These are phyloP conservation scores for Neosalanx taihuensis DNA, from an alignment of 2,797 vertebrate genomes.

Conservation along the genomic window DNA sequence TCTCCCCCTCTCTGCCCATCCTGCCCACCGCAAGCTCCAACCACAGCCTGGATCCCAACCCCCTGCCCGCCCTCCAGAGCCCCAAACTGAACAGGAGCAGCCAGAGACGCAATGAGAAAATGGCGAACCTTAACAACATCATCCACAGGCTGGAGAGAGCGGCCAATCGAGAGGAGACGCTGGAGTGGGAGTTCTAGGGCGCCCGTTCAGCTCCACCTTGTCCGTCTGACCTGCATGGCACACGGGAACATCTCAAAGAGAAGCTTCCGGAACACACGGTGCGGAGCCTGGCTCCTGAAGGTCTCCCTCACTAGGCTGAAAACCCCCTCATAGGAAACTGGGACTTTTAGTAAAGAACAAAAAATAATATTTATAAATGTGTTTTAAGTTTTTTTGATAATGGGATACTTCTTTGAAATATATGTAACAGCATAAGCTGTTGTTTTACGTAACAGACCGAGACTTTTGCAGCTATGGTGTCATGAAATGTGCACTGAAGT, in stretches of 20 bases:
- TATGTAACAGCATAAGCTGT: slow-evolving; percentile 92
- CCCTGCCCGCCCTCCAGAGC: slow-evolving; percentile 66
- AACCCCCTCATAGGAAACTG: slow-evolving; percentile 38
- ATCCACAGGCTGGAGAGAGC: slow-evolving; percentile 96
- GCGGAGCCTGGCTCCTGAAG: slow-evolving; percentile 52
- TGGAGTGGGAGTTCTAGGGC: slow-evolving; percentile 95
- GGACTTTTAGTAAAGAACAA: slow-evolving; percentile 76
- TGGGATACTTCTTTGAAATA: slow-evolving; percentile 94
- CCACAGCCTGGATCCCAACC: slow-evolving; percentile 73
- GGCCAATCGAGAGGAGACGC: slow-evolving; percentile 91
- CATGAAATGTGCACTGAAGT: slow-evolving; percentile 93
- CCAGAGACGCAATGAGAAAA: slow-evolving; percentile 96
- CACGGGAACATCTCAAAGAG: slow-evolving; percentile 51
- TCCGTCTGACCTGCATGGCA: slow-evolving; percentile 36
- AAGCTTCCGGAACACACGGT: slow-evolving; percentile 53
- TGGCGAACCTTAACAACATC: slow-evolving; percentile 99
- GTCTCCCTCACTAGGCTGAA: slow-evolving; percentile 44
- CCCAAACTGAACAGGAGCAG: slow-evolving; percentile 85
- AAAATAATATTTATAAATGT: slow-evolving; percentile 89
- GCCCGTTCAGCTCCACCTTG: slow-evolving; percentile 26
- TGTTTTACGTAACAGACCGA: slow-evolving; percentile 91
- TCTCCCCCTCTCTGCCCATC: slow-evolving; percentile 83
- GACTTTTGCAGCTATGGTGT: slow-evolving; percentile 92
- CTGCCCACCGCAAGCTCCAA: slow-evolving; percentile 66
- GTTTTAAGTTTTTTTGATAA: slow-evolving; percentile 97